Percentiles rank a stretch among this genome's conserved stretches.
Evolutionary conservation across 2,113 vertebrate genomes (phyloP).

Genomic region (Parus major): DNA sequence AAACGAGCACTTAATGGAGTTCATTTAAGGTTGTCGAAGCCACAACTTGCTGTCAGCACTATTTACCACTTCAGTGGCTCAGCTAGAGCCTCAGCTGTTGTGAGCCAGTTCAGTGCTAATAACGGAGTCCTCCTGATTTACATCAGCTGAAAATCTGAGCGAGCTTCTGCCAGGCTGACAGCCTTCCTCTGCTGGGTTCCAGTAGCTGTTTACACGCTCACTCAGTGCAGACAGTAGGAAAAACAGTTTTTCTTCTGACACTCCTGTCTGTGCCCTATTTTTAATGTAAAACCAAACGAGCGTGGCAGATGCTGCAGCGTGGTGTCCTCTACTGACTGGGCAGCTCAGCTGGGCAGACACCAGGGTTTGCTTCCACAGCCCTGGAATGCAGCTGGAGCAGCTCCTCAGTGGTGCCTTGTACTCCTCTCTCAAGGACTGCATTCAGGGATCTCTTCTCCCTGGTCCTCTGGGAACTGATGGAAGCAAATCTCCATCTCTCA

Average conservation of each 20-base stretch:
- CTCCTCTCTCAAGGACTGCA: not conserved
- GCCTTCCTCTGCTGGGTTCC: constrained; percentile 61
- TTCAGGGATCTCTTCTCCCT: not conserved
- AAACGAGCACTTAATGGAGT: constrained; percentile 60
- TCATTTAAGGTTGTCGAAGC: constrained; percentile 69
- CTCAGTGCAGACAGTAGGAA: not conserved
- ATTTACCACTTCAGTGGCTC: constrained; percentile 68
- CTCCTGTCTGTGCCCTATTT: constrained; percentile 39
- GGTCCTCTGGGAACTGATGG: not conserved
- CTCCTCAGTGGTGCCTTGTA: not conserved
- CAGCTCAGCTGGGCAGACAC: not conserved
- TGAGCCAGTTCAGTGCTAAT: constrained; percentile 43
- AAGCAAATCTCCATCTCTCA: not conserved
- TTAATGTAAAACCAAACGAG: not conserved
- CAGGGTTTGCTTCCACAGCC: not conserved
- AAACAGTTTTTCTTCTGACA: constrained; percentile 27
- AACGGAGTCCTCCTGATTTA: constrained; percentile 57
- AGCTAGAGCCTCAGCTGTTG: constrained; percentile 59
- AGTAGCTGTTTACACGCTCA: constrained; percentile 42
- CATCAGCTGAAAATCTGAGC: constrained; percentile 64
- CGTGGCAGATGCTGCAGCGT: not conserved
- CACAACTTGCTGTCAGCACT: constrained; percentile 69
- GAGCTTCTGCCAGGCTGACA: constrained; percentile 60
- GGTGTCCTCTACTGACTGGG: not conserved
- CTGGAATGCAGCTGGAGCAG: not conserved